These are phyloP conservation scores for Sitta carolinensis DNA, from an alignment of 2,797 vertebrate species.

Conservation along the genomic window DNA sequence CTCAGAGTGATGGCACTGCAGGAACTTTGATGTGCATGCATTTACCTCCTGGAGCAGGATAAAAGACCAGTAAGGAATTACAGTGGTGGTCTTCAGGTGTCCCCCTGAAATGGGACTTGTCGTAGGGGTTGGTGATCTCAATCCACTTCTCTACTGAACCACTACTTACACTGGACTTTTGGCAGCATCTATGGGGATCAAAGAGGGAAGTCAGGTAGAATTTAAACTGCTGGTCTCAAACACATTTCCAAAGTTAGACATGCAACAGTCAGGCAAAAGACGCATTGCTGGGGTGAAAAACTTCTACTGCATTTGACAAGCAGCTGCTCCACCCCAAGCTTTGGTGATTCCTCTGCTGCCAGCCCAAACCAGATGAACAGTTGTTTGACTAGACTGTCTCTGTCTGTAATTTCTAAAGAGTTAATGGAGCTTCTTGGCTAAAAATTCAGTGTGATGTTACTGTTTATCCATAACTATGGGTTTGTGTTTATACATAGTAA, in stretches of 20 bases:
- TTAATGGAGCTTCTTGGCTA: conserved; percentile 3
- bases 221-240: not conserved
- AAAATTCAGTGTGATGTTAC: conserved; percentile 25
- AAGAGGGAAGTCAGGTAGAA: not conserved
- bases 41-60: not conserved
- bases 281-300: not conserved
- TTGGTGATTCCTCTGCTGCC: not conserved
- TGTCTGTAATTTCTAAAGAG: conserved; percentile 22
- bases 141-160: not conserved
- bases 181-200: not conserved
- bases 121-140: not conserved
- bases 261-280: not conserved
- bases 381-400: not conserved
- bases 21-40: not conserved
- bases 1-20: not conserved
- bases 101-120: not conserved
- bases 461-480: conserved; percentile 11
- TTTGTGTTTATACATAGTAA: conserved; percentile 45
- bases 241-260: not conserved
- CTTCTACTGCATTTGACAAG: not conserved
- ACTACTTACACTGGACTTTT: not conserved
- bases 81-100: not conserved
- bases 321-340: not conserved
- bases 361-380: not conserved
- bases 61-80: not conserved